These are phyloP conservation scores for Umimayanthus kanabou DNA, from an alignment of 92 coral and sea anemone species.

Conservation along the genomic window DNA sequence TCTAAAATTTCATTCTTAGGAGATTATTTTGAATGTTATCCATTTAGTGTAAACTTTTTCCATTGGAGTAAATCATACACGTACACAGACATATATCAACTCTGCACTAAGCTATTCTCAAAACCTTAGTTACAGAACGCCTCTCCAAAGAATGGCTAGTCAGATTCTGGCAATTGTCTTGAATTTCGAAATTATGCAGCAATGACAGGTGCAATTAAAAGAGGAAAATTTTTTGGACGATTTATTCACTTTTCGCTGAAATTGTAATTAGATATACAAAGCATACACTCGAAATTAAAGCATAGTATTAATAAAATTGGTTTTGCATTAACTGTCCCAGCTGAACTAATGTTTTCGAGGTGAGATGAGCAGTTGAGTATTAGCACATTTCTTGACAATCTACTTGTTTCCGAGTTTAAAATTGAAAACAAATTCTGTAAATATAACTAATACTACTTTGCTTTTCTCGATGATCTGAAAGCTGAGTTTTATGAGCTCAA, in stretches of 20 bases:
- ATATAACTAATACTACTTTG: too few species aligned
- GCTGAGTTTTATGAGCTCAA: neutral
- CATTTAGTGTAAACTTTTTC: neutral
- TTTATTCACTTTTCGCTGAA: neutral
- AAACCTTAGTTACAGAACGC: conserved; percentile 6
- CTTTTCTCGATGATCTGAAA: too few species aligned
- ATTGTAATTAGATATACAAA: neutral
- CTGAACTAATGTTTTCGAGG: neutral
- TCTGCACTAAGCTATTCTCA: neutral
- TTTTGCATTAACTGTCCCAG: neutral
- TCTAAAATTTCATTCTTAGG: neutral
- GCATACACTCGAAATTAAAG: neutral
- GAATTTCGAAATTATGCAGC: neutral
- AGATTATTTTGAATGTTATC: neutral
- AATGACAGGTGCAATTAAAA: neutral
- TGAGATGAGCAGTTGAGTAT: neutral
- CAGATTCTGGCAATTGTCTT: neutral
- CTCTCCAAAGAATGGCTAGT: neutral
- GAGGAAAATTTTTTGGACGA: neutral
- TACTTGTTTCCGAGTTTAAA: too few species aligned
- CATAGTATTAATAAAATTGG: neutral
- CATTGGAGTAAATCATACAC: neutral
- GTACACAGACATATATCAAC: neutral
- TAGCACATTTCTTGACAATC: neutral
- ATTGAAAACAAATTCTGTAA: too few species aligned